Percentiles rank a stretch among this genome's conserved stretches.
phyloP scores from a whole-genome alignment of 2,797 vertebrate species.

The Anguilla megastoma region DNA sequence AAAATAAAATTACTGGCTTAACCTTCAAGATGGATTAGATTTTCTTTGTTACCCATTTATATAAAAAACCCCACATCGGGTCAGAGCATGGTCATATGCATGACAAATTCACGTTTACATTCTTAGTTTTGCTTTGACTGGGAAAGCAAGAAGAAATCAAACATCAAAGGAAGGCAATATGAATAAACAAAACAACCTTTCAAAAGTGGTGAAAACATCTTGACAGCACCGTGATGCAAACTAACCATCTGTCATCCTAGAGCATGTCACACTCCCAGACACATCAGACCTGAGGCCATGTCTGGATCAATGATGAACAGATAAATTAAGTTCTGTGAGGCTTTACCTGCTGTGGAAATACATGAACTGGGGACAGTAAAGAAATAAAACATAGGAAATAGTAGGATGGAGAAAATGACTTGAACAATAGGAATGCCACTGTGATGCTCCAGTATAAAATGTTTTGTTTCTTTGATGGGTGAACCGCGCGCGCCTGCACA shows the following conservation, averaged over 20 bases:
- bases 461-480: background rate
- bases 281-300: background rate
- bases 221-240: background rate
- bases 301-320: background rate
- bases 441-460: background rate
- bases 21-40: background rate
- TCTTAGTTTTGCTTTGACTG: background rate
- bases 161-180: background rate
- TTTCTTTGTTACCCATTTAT: background rate
- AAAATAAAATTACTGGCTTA: background rate
- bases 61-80: background rate
- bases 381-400: background rate
- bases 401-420: constrained; percentile 20
- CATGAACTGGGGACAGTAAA: background rate
- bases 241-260: background rate
- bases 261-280: background rate
- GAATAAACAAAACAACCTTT: background rate
- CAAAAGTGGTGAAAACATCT: background rate
- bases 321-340: background rate
- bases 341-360: background rate
- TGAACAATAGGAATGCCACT: background rate
- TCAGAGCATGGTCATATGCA: background rate
- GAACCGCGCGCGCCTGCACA: background rate
- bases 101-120: background rate
- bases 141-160: background rate